Evolutionary conservation across 2,888 invertebrate species (phyloP).

Genomic region (Bursaphelenchus okinawaensis): DNA sequence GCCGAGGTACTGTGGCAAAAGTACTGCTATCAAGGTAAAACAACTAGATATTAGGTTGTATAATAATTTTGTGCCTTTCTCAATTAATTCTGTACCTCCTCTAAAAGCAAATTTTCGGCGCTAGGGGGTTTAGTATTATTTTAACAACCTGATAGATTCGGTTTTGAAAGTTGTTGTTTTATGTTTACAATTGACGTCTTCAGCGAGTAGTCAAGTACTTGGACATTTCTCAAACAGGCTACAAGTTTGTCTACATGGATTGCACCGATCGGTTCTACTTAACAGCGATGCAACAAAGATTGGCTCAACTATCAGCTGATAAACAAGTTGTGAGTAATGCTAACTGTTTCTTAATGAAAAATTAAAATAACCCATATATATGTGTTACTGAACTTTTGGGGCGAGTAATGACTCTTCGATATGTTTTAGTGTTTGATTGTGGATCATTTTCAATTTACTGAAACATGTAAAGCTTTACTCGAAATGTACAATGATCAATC

Average conservation of each 20-base stretch:
- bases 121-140: no score
- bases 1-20: slow-evolving; percentile 38
- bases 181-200: background rate
- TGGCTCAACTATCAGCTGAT: slow-evolving; percentile 18
- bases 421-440: slow-evolving; percentile 24
- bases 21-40: slow-evolving; percentile 36
- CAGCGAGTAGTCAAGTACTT: slow-evolving; percentile 22
- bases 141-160: no score
- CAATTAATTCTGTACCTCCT: background rate
- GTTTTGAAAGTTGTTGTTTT: no score
- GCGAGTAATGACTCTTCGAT: no score
- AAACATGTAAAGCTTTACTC: slow-evolving; percentile 38
- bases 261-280: slow-evolving; percentile 35
- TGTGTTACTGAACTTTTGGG: no score
- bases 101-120: no score
- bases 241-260: slow-evolving; percentile 29
- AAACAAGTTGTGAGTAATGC: slow-evolving; percentile 1
- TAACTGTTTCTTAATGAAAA: background rate
- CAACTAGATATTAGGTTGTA: no score
- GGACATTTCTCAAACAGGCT: slow-evolving; percentile 10
- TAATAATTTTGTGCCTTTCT: no score
- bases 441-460: slow-evolving; percentile 31
- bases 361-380: no score
- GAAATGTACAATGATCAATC: slow-evolving; percentile 44
- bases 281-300: slow-evolving; percentile 35